Evolutionary conservation across 2,888 invertebrate genomes (phyloP).

Genomic region (Drosophila mettleri): DNA sequence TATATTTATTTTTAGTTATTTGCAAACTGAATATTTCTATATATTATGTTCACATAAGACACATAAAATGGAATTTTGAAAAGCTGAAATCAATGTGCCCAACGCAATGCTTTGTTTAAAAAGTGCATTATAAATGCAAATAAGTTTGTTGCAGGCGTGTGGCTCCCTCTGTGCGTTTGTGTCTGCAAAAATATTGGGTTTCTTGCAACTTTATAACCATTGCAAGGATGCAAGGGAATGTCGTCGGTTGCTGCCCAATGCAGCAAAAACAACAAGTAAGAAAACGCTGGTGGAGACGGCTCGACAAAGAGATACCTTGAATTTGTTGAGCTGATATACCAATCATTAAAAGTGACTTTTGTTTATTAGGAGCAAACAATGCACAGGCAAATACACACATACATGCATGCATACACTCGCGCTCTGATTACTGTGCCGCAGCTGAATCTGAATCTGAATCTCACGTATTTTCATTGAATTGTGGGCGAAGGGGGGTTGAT

Average conservation of each 20-base stretch:
- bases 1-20: too few relatives aligned
- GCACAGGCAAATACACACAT: too few relatives aligned
- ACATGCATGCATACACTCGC: too few relatives aligned
- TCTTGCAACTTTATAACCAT: conserved; percentile 57
- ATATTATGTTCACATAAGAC: neutral
- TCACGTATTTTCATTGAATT: too few relatives aligned
- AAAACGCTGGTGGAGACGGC: too few relatives aligned
- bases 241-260: neutral
- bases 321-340: too few relatives aligned
- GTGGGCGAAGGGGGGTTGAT: too few relatives aligned
- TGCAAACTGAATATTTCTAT: neutral
- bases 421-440: too few relatives aligned
- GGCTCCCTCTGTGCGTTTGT: conserved; percentile 8
- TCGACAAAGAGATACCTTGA: too few relatives aligned
- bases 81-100: conserved; percentile 12
- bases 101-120: conserved; percentile 30
- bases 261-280: conserved; percentile 59
- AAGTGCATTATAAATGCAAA: conserved; percentile 56
- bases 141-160: conserved; percentile 35
- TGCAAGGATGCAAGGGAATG: conserved; percentile 13
- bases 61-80: conserved; percentile 12
- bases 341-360: too few relatives aligned
- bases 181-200: conserved; percentile 48
- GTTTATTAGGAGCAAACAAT: too few relatives aligned
- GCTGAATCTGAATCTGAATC: too few relatives aligned